Percentiles rank a stretch among this genome's conserved stretches.
phyloP scores from a whole-genome alignment of 2,797 vertebrate genomes.

The Sebastes melanostomus region DNA sequence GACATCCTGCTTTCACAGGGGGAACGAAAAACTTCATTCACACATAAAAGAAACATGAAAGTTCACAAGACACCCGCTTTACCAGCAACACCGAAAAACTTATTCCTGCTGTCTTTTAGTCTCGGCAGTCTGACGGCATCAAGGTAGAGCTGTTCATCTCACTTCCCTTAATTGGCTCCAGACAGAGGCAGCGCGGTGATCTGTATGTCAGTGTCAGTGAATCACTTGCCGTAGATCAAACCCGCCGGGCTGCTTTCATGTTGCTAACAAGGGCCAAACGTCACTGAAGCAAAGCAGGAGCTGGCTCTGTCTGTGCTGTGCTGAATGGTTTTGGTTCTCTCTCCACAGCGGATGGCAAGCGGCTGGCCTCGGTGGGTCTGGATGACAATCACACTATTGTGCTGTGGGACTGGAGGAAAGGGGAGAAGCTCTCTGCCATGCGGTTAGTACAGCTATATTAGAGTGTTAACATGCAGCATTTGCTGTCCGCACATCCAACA shows the following conservation, averaged over 20 bases:
- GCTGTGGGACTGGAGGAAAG: slow-evolving; percentile 98
- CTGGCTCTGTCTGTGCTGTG: slow-evolving; percentile 17
- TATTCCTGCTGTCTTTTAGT: slow-evolving; percentile 37
- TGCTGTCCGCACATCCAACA: slow-evolving; percentile 1
- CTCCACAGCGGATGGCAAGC: slow-evolving; percentile 92
- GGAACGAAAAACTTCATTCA: slow-evolving; percentile 1
- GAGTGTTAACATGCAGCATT: slow-evolving; percentile 11
- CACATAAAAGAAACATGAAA: slow-evolving; percentile 23
- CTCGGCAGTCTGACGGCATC: slow-evolving; percentile 31
- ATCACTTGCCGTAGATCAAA: slow-evolving; percentile 62
- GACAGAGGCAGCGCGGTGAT: slow-evolving; percentile 42
- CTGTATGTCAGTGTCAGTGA: slow-evolving; percentile 54
- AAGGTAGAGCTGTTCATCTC: slow-evolving; percentile 51
- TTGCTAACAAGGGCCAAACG: slow-evolving; percentile 52
- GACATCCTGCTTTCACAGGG: neutral
- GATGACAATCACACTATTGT: slow-evolving; percentile 95
- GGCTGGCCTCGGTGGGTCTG: slow-evolving; percentile 94
- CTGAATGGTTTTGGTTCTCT: slow-evolving; percentile 41
- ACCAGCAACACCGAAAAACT: slow-evolving; percentile 2
- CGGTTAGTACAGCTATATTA: slow-evolving; percentile 79
- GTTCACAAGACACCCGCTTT: slow-evolving; percentile 50
- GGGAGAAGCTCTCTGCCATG: slow-evolving; percentile 94
- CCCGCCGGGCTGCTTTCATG: slow-evolving; percentile 52
- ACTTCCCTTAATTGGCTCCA: slow-evolving; percentile 64
- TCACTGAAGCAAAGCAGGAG: slow-evolving; percentile 26